Percentiles rank a stretch among this genome's conserved stretches.
Evolutionary conservation across 2,797 vertebrate species (phyloP).

Genomic region (Macropodus opercularis): DNA sequence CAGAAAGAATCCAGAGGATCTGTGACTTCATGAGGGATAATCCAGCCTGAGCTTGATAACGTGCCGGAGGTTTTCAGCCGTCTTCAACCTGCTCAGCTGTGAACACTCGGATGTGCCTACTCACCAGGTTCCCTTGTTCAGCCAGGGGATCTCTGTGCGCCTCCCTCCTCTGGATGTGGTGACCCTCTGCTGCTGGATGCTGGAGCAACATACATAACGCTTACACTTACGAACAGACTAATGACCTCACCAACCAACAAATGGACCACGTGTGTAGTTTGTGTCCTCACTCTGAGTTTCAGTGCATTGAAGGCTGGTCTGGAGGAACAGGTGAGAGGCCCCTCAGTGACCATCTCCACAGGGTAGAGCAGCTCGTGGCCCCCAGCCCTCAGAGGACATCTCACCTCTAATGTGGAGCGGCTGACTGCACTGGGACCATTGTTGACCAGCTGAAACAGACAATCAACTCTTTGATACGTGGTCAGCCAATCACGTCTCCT

Average conservation of each 20-base stretch:
- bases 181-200: conserved; percentile 42
- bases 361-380: conserved; percentile 85
- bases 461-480: too few species aligned
- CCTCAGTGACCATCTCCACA: conserved; percentile 79
- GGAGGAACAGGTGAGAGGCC: conserved; percentile 85
- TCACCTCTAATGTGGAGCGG: conserved; percentile 83
- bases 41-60: too few species aligned
- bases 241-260: background rate
- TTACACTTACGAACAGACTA: conserved; percentile 11
- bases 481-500: too few species aligned
- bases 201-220: conserved; percentile 53
- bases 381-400: conserved; percentile 83
- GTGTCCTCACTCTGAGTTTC: conserved; percentile 81
- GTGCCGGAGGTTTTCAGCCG: too few species aligned
- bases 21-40: too few species aligned
- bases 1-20: conserved; percentile 1
- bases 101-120: too few species aligned
- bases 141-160: conserved; percentile 39
- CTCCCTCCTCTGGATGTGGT: conserved; percentile 60
- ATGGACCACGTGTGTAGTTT: background rate
- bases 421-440: conserved; percentile 90
- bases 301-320: conserved; percentile 81
- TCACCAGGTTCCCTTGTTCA: conserved; percentile 76
- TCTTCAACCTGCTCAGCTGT: too few species aligned
- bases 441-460: conserved; percentile 85